These are phyloP conservation scores for Ispidina picta DNA, from an alignment of 2,797 vertebrate genomes.

Conservation along the genomic window DNA sequence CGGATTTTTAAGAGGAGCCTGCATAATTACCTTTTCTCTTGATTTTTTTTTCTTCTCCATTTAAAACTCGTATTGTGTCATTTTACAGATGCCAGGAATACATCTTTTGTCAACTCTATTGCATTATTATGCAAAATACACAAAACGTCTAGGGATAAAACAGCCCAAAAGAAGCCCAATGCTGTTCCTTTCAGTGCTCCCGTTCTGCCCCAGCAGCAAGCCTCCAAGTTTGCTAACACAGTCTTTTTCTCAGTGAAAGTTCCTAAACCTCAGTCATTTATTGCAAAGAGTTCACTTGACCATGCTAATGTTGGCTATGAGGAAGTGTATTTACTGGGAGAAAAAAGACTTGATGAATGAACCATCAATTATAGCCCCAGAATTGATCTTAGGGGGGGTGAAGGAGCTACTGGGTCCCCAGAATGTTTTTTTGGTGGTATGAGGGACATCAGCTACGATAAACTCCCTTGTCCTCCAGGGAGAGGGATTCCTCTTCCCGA, in stretches of 20 bases:
- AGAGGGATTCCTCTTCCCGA: fast-evolving
- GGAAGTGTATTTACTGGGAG: conserved; percentile 17
- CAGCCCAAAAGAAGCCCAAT: background rate
- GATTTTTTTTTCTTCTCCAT: conserved; percentile 13
- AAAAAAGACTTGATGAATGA: conserved; percentile 26
- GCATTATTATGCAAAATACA: conserved; percentile 74
- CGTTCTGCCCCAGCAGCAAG: conserved; percentile 19
- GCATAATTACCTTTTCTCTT: conserved; percentile 66
- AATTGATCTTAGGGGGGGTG: background rate
- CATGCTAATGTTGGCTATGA: background rate
- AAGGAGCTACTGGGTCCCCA: background rate
- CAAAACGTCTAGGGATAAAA: conserved; percentile 52
- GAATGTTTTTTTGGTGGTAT: background rate
- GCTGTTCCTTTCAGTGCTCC: conserved; percentile 22
- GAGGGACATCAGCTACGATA: background rate
- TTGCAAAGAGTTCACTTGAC: conserved; percentile 36
- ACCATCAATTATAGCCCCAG: conserved; percentile 37
- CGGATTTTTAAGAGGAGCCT: conserved; percentile 50
- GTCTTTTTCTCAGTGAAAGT: conserved; percentile 25
- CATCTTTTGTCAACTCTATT: conserved; percentile 72
- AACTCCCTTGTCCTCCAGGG: background rate
- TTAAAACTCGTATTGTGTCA: conserved; percentile 68
- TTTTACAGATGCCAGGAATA: conserved; percentile 67
- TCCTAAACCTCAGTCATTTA: conserved; percentile 5
- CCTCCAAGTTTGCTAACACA: conserved; percentile 56